phyloP scores from a whole-genome alignment of 2,888 invertebrate genomes.

The Steinernema carpocapsae region DNA sequence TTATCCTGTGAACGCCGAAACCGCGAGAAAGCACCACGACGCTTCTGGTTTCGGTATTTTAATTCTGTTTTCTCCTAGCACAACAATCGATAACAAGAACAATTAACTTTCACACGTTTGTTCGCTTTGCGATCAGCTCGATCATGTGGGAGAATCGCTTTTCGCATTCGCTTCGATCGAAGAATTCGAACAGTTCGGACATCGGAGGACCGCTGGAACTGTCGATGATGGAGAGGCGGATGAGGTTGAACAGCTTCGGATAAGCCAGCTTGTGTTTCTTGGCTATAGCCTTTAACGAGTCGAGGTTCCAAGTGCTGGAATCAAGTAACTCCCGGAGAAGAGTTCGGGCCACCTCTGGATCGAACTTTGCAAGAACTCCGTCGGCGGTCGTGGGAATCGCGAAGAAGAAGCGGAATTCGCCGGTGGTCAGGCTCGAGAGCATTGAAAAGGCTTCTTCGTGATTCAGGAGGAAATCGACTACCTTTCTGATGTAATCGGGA shows the following conservation, averaged over 20 bases:
- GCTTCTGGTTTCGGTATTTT: neutral
- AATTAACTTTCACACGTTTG: neutral
- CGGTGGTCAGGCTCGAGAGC: constrained; percentile 39
- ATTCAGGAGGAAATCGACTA: constrained; percentile 51
- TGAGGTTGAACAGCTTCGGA: constrained; percentile 45
- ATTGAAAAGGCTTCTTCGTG: constrained; percentile 51
- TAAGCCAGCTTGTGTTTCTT: constrained; percentile 37
- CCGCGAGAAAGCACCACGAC: neutral
- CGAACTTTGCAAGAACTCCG: constrained; percentile 21
- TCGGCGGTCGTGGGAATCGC: constrained; percentile 1
- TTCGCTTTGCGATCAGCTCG: neutral
- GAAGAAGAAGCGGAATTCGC: constrained; percentile 47
- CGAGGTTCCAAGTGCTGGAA: constrained; percentile 34
- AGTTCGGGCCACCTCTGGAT: constrained; percentile 5
- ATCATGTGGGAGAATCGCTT: constrained; percentile 12
- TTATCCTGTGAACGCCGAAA: neutral
- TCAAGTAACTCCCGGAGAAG: constrained; percentile 37
- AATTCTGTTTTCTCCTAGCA: neutral
- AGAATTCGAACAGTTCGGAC: constrained; percentile 59
- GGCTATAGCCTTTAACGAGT: constrained; percentile 40
- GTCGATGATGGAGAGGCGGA: constrained; percentile 57
- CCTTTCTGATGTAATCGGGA: constrained; percentile 42
- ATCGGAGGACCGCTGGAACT: constrained; percentile 63
- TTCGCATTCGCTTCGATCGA: constrained; percentile 53
- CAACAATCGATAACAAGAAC: constrained; percentile 27